Evolutionary conservation across 2,797 vertebrate species (phyloP), one percentile per base, ranked within the genome.

Genomic region (Diplodus puntazzo): DNA sequence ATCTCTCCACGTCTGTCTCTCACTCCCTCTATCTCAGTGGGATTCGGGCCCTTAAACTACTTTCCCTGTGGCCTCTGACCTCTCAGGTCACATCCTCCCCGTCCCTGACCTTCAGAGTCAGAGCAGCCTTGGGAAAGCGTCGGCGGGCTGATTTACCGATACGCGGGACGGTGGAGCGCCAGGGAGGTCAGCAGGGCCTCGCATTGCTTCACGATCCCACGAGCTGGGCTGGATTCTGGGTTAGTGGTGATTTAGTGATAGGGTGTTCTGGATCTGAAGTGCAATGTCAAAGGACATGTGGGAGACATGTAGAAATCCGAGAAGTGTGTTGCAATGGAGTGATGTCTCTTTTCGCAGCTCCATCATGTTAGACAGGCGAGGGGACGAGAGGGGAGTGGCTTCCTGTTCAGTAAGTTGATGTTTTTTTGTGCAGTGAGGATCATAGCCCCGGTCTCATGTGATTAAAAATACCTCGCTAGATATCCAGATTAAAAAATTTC

Each of bases 141-240:
- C 70, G n/a, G 89, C 57, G 53, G 91, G 83, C 93, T 95, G 95
- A 95, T 96, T 95, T 95, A 96, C 90, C 49, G 91, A 89, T 89
- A 78, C 82, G 60, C 52, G 57, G 87, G 71, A 91, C 70, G 72
- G 84, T 74, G 61, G 81, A 88, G 88, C 87, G 88, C 82, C 79
- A 67, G 77, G 87, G 87, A 89, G 92, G 90, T 93, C 92, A 92
- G 75, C 68, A 13, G 80, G 87, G 85, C 85, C 79, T 88, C 72
- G 43, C 83, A 57, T 85, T 81, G 83, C 91, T 88, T 91, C 87
- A 62, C 90, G 87, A 85, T 90, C 90, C 90, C 92, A 91, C 73
- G 81, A 82, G 79, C 64, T 21, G 67, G 84, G 68, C 77, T 90
- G 85, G 71, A 83, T 82, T 82, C 67, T 79, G 84, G 85, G 86